Evolutionary conservation across 1,140 invertebrate genomes (phyloP).

Genomic region (Epicauta chinensis): DNA sequence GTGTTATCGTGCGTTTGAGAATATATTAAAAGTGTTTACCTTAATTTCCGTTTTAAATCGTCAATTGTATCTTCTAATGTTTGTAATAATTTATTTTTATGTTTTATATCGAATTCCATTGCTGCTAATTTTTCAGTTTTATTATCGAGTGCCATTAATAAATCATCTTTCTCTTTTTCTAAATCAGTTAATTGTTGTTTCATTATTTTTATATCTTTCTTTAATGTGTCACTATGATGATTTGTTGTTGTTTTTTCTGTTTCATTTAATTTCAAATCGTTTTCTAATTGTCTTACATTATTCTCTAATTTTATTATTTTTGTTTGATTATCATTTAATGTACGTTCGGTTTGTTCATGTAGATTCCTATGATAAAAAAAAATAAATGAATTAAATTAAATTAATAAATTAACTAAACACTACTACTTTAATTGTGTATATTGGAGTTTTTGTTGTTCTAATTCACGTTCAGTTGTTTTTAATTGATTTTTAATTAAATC

Average conservation of each 20-base stretch:
- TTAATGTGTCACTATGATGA: conserved; percentile 27
- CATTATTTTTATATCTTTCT: conserved; percentile 33
- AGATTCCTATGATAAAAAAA: conserved; percentile 30
- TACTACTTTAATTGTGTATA: conserved; percentile 40
- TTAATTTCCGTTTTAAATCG: conserved; percentile 34
- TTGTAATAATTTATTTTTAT: conserved; percentile 24
- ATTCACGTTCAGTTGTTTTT: conserved; percentile 29
- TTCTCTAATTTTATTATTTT: conserved; percentile 34
- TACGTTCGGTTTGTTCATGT: conserved; percentile 41
- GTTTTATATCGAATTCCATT: conserved; percentile 33
- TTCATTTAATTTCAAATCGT: conserved; percentile 16
- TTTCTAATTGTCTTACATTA: conserved; percentile 33
- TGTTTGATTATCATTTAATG: conserved; percentile 35
- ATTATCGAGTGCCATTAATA: conserved; percentile 38
- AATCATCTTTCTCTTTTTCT: conserved; percentile 40
- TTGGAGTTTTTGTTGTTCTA: conserved; percentile 31
- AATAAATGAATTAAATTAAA: conserved; percentile 1
- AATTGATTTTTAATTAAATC: conserved; percentile 34
- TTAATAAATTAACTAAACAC: neutral
- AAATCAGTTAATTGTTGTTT: conserved; percentile 34
- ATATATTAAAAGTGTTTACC: conserved; percentile 37
- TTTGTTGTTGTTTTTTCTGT: conserved; percentile 21
- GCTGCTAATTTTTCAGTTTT: conserved; percentile 39
- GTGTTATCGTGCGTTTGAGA: too few species aligned
- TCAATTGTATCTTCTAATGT: conserved; percentile 24